phyloP scores from a whole-genome alignment of 2,113 vertebrate species.

The Addax nasomaculatus region DNA sequence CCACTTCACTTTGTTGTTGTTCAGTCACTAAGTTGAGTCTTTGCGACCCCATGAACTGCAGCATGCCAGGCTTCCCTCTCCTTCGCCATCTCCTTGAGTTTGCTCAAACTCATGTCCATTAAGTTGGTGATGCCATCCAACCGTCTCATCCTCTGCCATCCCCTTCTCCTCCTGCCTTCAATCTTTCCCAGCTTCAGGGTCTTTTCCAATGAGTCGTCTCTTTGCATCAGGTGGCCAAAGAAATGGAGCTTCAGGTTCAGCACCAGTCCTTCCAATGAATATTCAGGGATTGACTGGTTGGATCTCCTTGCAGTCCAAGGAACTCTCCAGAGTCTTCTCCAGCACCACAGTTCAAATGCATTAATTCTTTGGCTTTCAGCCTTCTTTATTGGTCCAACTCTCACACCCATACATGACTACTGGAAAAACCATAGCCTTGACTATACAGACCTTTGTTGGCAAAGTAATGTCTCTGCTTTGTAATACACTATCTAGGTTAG shows the following conservation, averaged over 20 bases:
- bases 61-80: neutral
- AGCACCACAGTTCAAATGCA: neutral
- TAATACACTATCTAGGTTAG: neutral
- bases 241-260: neutral
- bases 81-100: neutral
- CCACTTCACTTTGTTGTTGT: neutral
- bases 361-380: neutral
- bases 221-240: neutral
- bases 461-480: neutral
- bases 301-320: neutral
- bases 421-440: neutral
- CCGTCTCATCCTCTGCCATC: neutral
- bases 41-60: neutral
- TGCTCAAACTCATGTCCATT: neutral
- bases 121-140: neutral
- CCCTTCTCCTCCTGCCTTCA: neutral
- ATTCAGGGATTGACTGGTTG: neutral
- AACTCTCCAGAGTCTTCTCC: neutral
- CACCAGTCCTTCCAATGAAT: neutral
- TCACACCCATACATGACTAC: neutral
- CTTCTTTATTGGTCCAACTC: neutral
- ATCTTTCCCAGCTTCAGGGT: neutral
- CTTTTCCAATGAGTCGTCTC: neutral
- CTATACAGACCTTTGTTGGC: neutral
- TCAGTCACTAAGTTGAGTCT: neutral